Conservation (phyloP, 2,113 vertebrate genomes). For the Plectropomus leopardus region DNA sequence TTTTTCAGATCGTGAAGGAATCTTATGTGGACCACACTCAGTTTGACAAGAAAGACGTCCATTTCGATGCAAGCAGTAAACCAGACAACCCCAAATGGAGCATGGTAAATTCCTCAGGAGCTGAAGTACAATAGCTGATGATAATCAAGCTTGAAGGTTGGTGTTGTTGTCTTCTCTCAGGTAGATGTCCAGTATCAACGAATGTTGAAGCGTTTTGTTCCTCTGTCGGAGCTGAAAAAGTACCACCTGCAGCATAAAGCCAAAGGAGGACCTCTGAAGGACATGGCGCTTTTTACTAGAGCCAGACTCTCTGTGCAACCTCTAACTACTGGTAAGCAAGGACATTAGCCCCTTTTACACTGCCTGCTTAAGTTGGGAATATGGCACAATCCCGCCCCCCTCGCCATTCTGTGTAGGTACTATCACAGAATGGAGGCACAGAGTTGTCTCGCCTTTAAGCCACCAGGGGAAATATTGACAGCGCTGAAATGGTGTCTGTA, state of each 20-base stretch:
- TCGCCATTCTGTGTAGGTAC: too few relatives aligned
- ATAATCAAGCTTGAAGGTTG: background rate
- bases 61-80: slow-evolving; percentile 93
- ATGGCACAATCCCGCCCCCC: too few relatives aligned
- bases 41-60: slow-evolving; percentile 92
- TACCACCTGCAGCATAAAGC: slow-evolving; percentile 88
- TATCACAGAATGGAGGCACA: too few relatives aligned
- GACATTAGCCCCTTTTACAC: too few relatives aligned
- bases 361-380: too few relatives aligned
- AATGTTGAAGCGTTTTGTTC: slow-evolving; percentile 91
- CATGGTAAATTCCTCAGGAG: slow-evolving; percentile 85
- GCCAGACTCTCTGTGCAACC: slow-evolving; percentile 94
- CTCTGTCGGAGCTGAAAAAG: slow-evolving; percentile 92
- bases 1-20: slow-evolving; percentile 92
- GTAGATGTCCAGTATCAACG: slow-evolving; percentile 95
- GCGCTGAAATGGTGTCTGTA: too few relatives aligned
- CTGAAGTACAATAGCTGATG: background rate
- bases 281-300: slow-evolving; percentile 90
- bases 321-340: slow-evolving; percentile 86
- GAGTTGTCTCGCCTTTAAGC: too few relatives aligned
- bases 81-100: slow-evolving; percentile 95
- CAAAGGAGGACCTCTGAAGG: slow-evolving; percentile 87
- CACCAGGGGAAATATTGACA: too few relatives aligned
- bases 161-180: slow-evolving; percentile 71
- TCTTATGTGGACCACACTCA: slow-evolving; percentile 97